Base-by-base conservation (phyloP, 2,888 invertebrate species). In the Plebejus anna region DNA sequence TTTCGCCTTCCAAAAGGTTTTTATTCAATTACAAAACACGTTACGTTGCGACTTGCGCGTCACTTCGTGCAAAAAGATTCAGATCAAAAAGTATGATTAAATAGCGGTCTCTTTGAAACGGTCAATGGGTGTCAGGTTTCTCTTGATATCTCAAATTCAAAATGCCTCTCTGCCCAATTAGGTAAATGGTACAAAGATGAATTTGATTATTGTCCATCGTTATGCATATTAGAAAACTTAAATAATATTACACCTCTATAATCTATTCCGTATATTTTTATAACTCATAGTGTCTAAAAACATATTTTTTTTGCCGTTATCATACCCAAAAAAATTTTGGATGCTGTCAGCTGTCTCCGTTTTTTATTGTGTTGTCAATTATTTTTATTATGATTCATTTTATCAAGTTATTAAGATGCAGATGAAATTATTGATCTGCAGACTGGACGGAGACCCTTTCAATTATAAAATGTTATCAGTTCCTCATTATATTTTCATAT, bases 61-160 rank as follows among this genome's bases (percentile, higher is more conserved):
- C 2, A 7, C 59, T 22, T 59, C 11, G 28, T 61, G 61, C 61
- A 28, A 61, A 59, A 61, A 61, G 61, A 28, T 61, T 61, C 5
- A 61, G 61, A 61, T 61, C 61, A 61, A 61, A 61, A 2, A 32
- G 61, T 61, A 9, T 61, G 61, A 61, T 61, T 61, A 61, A 28
- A 28, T 11, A 28, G 61, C 61, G 28, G 61, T 61, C 89, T 90
- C 71, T 38, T 38, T 71, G 7, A 71, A 11, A 16, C 2, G 13
- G n/a, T 71, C 32, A 71, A 71, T 38, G 22, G 28, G 38, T 71
- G 71, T 71, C 71, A 38, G 38, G 71, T 71, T 38, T 71, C 71
- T 71, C n/a, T 71, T 71, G 71, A 71, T 71, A 28, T 71, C 11
- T 71, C 42, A 71, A 71, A 38, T 38, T 71, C 71, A 71, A n/a